Evolutionary conservation across 37 sponge, comb jelly and placozoan genomes (phyloP).

Genomic region (Cladorhizidae sp.): DNA sequence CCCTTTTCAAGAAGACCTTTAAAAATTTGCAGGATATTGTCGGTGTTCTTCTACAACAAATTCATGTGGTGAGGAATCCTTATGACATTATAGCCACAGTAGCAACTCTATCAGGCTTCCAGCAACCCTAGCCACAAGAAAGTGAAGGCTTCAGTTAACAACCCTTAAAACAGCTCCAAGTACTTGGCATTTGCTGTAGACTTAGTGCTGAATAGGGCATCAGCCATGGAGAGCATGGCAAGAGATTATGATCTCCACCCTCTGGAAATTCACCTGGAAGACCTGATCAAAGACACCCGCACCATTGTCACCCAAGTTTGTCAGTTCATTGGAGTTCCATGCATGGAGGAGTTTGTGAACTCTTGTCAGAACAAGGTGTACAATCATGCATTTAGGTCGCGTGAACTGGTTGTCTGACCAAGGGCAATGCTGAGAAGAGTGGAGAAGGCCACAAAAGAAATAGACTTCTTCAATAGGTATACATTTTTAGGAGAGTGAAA

Average conservation of each 20-base stretch:
- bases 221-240: slow-evolving; percentile 3
- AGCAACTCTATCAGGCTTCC: slow-evolving; percentile 27
- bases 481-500: slow-evolving; percentile 8
- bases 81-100: slow-evolving; percentile 64
- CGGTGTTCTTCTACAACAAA: background rate
- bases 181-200: background rate
- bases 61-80: slow-evolving; percentile 65
- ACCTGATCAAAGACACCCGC: slow-evolving; percentile 11
- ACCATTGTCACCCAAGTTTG: background rate
- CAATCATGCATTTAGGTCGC: background rate
- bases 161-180: background rate
- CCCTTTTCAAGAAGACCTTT: slow-evolving; percentile 1
- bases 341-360: slow-evolving; percentile 18
- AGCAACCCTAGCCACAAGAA: background rate
- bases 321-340: slow-evolving; percentile 7
- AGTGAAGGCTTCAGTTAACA: background rate
- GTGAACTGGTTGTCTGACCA: slow-evolving; percentile 25
- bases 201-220: background rate
- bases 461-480: slow-evolving; percentile 23
- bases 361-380: slow-evolving; percentile 8
- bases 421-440: background rate
- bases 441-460: background rate
- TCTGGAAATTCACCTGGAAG: slow-evolving; percentile 31
- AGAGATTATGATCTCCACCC: background rate
- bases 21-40: background rate